phyloP scores from a whole-genome alignment of 2,113 vertebrate genomes.

The Stigmatopora argus region DNA sequence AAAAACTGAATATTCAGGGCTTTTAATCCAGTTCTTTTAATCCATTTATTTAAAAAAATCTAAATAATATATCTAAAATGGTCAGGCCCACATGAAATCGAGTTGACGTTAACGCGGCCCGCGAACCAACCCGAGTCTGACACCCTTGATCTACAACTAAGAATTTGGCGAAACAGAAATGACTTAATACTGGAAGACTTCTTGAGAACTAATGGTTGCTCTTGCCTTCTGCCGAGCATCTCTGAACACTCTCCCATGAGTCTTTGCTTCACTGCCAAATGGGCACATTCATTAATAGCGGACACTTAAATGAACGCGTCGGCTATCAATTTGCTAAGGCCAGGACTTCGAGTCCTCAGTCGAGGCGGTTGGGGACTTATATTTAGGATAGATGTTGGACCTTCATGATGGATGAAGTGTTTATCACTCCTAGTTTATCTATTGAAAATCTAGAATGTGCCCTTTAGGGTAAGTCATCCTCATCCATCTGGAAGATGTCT shows the following conservation, averaged over 20 bases:
- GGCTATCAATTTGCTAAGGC: slow-evolving; percentile 64
- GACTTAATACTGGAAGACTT: slow-evolving; percentile 36
- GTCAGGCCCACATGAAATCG: too few relatives aligned
- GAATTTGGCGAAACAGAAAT: slow-evolving; percentile 17
- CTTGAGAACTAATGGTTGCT: slow-evolving; percentile 34
- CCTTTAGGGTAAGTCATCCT: slow-evolving; percentile 3
- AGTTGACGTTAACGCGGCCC: too few relatives aligned
- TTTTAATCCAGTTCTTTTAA: too few relatives aligned
- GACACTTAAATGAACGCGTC: slow-evolving; percentile 62
- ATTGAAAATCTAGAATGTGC: background rate
- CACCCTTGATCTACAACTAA: background rate
- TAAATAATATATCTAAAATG: too few relatives aligned
- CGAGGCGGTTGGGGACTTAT: slow-evolving; percentile 5
- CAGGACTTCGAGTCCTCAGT: slow-evolving; percentile 39
- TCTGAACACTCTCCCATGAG: slow-evolving; percentile 49
- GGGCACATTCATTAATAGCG: slow-evolving; percentile 65
- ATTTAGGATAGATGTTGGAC: slow-evolving; percentile 26
- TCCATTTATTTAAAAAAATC: too few relatives aligned
- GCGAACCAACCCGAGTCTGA: too few relatives aligned
- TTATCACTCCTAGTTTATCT: background rate
- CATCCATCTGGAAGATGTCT: slow-evolving; percentile 12
- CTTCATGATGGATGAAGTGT: slow-evolving; percentile 9
- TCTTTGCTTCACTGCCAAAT: slow-evolving; percentile 55
- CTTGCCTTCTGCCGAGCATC: slow-evolving; percentile 27
- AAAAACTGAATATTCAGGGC: too few relatives aligned